phyloP scores from a whole-genome alignment of 2,113 vertebrate genomes.

The Tauraco erythrolophus region DNA sequence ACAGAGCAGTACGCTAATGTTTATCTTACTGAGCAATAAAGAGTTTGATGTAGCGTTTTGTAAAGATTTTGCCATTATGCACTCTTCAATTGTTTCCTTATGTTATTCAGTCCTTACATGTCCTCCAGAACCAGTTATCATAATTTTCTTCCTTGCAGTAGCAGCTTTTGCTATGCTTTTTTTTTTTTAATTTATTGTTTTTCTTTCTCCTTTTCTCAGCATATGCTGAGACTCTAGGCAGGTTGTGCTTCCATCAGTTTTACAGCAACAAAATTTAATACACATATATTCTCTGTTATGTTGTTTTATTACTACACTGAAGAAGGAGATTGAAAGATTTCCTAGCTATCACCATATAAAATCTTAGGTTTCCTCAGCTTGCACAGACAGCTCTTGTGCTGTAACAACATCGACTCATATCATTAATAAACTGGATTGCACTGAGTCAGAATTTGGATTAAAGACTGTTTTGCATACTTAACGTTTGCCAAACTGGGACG shows the following conservation, averaged over 20 bases:
- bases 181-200: neutral
- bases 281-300: constrained; percentile 5
- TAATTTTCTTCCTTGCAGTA: neutral
- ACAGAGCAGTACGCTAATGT: neutral
- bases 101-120: neutral
- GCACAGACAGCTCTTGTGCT: constrained; percentile 17
- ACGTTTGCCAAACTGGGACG: neutral
- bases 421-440: constrained; percentile 36
- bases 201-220: constrained; percentile 41
- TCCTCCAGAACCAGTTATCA: neutral
- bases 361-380: constrained; percentile 34
- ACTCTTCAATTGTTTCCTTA: neutral
- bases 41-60: neutral
- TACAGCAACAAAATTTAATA: constrained; percentile 45
- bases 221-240: constrained; percentile 25
- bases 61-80: neutral
- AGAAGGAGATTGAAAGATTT: constrained; percentile 41
- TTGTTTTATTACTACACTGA: constrained; percentile 61
- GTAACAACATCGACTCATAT: constrained; percentile 1
- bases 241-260: constrained; percentile 51
- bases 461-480: neutral
- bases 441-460: constrained; percentile 57
- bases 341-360: constrained; percentile 40
- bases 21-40: neutral
- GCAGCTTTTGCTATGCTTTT: constrained; percentile 49